Conservation (phyloP, 2,797 vertebrate genomes). For the Pitangus sulphuratus region DNA sequence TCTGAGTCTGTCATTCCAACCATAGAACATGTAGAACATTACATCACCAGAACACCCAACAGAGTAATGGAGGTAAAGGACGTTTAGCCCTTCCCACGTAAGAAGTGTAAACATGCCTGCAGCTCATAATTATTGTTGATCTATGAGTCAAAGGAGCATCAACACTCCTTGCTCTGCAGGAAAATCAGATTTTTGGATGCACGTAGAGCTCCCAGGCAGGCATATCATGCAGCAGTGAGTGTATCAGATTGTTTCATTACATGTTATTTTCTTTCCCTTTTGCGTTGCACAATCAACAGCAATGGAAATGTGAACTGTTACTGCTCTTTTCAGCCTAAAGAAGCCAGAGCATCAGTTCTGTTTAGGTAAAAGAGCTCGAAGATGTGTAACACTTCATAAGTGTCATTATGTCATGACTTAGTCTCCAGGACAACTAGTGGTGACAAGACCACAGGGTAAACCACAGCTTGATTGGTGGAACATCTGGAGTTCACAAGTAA, state of each 20-base stretch:
- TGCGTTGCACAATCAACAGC: background rate
- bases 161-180: background rate
- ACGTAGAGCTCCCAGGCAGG: accelerated
- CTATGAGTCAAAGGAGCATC: background rate
- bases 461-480: background rate
- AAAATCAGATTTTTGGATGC: background rate
- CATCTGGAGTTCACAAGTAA: background rate
- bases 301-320: background rate
- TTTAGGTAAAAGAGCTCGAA: background rate
- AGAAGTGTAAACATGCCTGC: background rate
- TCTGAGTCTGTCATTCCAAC: background rate
- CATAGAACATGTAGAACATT: background rate
- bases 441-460: background rate
- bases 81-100: background rate
- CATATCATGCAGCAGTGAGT: background rate
- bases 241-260: background rate
- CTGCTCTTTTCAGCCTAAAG: background rate
- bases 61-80: background rate
- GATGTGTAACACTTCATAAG: accelerated
- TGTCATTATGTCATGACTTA: background rate
- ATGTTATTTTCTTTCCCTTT: background rate
- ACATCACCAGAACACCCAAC: background rate
- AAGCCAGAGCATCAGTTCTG: background rate
- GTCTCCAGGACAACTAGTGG: background rate
- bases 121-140: background rate